Base-by-base conservation (phyloP, 2,113 vertebrate genomes). In the Hucho hucho region DNA sequence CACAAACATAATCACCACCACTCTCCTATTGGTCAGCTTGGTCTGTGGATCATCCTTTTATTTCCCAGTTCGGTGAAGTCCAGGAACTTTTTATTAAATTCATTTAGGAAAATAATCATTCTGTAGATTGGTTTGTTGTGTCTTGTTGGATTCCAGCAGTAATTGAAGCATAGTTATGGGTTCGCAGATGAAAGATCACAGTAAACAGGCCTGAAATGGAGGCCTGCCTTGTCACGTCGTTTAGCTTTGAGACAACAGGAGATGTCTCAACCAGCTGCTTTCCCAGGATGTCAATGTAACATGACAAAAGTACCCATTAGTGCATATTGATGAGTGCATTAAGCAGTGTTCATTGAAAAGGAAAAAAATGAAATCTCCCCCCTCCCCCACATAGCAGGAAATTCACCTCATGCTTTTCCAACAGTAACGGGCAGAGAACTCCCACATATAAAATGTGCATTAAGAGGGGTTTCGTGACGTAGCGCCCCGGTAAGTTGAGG, bases 381-480 rank as follows among this genome's bases (percentile, higher is more conserved):
- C 92, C n/a, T n/a, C n/a, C n/a, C n/a, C n/a, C n/a, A n/a, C n/a
- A 93, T 93, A 93, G 95, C 94, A 95, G 92, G 92, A 89, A 92
- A 84, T 85, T 90, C 92, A 94, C 92, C 92, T 94, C 85, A 75
- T 25, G 88, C 93, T 94, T 95, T 94, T 93, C 93, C 93, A 95
- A 93, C 90, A 92, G 92, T 87, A 94, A 92, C 4, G 90, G 92
- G 93, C 93, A 94, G 93, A 92, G 94, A 93, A 94, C 92, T 93
- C 87, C 81, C 88, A 93, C 91, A 93, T 88, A 94, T 73, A 90
- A 95, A 94, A 94, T 94, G 95, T 96, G 95, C 96, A 96, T 95
- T 93, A 93, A 28, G 89, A 94, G 88, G 91, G 82, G 83, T 93
- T 88, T 88, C 80, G 84, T 93, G 92, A 89, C 89, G 83, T 82